Conservation (phyloP, 2,888 invertebrate species). For the Melinaea menophilus region DNA sequence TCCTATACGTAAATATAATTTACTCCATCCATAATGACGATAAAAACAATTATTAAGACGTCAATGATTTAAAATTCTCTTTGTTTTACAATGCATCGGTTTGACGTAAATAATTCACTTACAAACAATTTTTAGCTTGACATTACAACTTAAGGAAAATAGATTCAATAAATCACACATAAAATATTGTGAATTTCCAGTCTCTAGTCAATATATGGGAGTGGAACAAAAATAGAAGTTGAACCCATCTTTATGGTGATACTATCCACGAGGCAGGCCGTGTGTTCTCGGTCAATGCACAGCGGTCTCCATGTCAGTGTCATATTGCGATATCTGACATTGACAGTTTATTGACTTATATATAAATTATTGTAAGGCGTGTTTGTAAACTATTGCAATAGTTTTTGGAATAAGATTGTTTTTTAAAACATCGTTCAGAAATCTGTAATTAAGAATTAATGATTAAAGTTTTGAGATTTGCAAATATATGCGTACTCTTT, state of each 20-base stretch:
- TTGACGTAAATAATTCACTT: background rate
- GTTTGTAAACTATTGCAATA: too few relatives aligned
- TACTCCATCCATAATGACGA: too few relatives aligned
- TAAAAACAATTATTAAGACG: background rate
- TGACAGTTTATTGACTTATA: background rate
- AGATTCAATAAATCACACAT: too few relatives aligned
- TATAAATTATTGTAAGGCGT: background rate
- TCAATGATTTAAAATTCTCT: background rate
- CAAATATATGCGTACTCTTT: background rate
- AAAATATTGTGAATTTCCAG: too few relatives aligned
- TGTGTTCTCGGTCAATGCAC: constrained; percentile 1
- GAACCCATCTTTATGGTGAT: background rate
- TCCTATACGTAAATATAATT: too few relatives aligned
- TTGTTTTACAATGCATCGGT: background rate
- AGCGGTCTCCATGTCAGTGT: background rate
- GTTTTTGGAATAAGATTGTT: too few relatives aligned
- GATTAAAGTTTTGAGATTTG: background rate
- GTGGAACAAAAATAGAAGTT: too few relatives aligned
- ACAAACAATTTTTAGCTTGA: too few relatives aligned
- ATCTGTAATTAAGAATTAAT: too few relatives aligned
- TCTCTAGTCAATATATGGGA: background rate
- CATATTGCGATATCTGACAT: background rate
- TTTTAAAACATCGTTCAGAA: too few relatives aligned
- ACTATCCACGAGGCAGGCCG: background rate
- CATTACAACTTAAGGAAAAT: too few relatives aligned